phyloP scores from a whole-genome alignment of 2,797 vertebrate genomes.

The Rhyacichthys aspro region DNA sequence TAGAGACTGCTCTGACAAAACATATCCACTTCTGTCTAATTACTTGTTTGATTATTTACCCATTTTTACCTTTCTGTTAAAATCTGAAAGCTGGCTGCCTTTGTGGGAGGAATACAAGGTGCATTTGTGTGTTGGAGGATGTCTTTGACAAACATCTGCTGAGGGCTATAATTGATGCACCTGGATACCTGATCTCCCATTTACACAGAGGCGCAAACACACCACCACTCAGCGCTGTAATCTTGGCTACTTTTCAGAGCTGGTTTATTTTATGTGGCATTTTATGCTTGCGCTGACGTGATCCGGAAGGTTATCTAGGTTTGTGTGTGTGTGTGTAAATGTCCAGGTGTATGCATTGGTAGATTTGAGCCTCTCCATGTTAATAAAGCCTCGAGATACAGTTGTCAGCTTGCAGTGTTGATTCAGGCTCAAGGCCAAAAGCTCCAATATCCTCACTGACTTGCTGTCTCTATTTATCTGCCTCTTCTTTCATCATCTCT shows the following conservation, averaged over 20 bases:
- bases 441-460: constrained; percentile 65
- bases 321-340: constrained; percentile 17
- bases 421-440: constrained; percentile 74
- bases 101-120: constrained; percentile 3
- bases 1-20: too few species aligned
- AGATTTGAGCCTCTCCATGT: constrained; percentile 64
- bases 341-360: constrained; percentile 16
- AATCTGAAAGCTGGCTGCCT: constrained; percentile 6
- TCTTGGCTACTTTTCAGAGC: constrained; percentile 22
- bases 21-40: background rate
- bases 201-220: constrained; percentile 18
- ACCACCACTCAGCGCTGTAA: constrained; percentile 10
- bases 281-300: too few species aligned
- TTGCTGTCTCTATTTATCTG: constrained; percentile 70
- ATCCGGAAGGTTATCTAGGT: constrained; percentile 21
- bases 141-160: constrained; percentile 45
- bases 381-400: constrained; percentile 78
- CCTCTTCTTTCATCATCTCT: constrained; percentile 40
- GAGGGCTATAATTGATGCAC: constrained; percentile 44
- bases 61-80: background rate
- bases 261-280: constrained; percentile 10
- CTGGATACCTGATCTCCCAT: constrained; percentile 41
- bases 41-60: background rate
- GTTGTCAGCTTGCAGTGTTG: constrained; percentile 76
- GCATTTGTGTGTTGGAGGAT: constrained; percentile 12